Percentiles rank a stretch among this genome's conserved stretches.
These are phyloP conservation scores for Anser cygnoides DNA, from an alignment of 2,113 vertebrate genomes.

Conservation along the genomic window DNA sequence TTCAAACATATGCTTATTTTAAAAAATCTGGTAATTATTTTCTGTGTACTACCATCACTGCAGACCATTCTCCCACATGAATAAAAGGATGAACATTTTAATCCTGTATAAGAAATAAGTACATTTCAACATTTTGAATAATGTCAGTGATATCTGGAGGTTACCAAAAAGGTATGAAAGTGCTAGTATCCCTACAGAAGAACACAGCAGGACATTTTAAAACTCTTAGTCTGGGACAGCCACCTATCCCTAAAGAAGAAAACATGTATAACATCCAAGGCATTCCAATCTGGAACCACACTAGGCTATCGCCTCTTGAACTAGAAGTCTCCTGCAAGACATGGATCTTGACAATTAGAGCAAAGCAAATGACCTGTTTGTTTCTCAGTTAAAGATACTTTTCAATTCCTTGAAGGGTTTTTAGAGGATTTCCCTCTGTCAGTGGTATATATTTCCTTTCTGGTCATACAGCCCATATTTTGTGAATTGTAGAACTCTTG, in stretches of 20 bases:
- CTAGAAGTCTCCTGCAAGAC: neutral
- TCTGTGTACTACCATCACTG: neutral
- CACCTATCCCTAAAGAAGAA: neutral
- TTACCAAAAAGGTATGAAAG: neutral
- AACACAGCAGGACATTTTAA: neutral
- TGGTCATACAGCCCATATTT: neutral
- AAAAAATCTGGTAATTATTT: slow-evolving; percentile 16
- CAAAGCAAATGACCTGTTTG: neutral
- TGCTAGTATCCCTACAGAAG: neutral
- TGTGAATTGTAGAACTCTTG: neutral
- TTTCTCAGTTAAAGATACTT: neutral
- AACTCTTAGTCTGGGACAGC: neutral
- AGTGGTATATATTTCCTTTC: neutral
- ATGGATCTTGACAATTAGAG: neutral
- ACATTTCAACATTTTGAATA: neutral
- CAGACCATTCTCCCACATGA: neutral
- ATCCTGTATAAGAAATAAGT: neutral
- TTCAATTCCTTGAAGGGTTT: neutral
- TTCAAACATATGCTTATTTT: slow-evolving; percentile 21
- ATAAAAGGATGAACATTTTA: neutral
- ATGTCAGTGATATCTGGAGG: neutral
- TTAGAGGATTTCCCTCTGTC: neutral
- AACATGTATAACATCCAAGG: neutral
- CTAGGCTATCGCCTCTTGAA: neutral
- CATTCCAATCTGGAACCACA: neutral